A percentile compares a stretch with the other conserved stretches of the same genome.
Conservation (phyloP, 2,113 vertebrate genomes). For the Plestiodon gilberti region DNA sequence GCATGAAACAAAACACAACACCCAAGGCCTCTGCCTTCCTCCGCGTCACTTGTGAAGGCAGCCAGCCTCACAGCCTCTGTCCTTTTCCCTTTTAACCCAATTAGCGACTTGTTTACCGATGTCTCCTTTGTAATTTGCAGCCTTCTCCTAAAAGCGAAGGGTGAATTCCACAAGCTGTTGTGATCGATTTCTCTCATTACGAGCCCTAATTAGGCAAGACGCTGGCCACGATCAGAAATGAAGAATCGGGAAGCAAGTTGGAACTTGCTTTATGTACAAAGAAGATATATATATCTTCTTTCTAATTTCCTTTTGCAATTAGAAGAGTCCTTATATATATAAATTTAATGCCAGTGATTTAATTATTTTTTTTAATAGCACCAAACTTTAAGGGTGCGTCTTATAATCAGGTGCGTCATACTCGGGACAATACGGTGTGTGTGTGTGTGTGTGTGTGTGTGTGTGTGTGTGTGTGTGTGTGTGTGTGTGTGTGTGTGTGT, state of each 20-base stretch:
- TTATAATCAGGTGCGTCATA: no score
- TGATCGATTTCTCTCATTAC: constrained; percentile 35
- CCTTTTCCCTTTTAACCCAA: constrained; percentile 43
- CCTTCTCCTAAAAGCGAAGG: not conserved
- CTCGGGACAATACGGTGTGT: no score
- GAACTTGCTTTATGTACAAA: constrained; percentile 49
- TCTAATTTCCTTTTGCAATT: no score
- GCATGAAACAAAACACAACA: no score
- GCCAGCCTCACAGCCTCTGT: not conserved
- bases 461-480: no score
- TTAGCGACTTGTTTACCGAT: constrained; percentile 24
- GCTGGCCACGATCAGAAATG: constrained; percentile 48
- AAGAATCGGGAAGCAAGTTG: constrained; percentile 56
- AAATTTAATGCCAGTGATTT: no score
- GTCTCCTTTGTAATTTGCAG: constrained; percentile 25
- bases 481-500: no score
- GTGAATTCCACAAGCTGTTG: not conserved
- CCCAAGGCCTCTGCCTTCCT: not conserved
- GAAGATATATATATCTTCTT: not conserved
- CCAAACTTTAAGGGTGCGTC: no score
- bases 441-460: no score
- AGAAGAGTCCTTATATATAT: no score
- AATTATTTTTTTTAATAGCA: no score
- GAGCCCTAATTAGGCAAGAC: constrained; percentile 63
- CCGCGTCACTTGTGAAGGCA: not conserved